phyloP scores from a whole-genome alignment of 2,113 vertebrate species.

The Ictalurus furcatus region DNA sequence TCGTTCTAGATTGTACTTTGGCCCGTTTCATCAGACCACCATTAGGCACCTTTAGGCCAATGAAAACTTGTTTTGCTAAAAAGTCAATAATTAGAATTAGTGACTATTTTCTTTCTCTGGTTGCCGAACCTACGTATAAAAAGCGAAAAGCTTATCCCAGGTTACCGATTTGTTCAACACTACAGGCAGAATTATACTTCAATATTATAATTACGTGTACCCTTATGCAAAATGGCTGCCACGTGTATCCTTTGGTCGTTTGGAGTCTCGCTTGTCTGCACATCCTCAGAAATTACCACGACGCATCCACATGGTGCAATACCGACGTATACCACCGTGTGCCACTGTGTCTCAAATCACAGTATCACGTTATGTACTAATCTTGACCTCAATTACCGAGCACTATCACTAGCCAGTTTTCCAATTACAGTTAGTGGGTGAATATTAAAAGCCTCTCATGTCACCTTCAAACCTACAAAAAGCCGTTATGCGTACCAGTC shows the following conservation, averaged over 20 bases:
- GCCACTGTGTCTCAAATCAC: neutral
- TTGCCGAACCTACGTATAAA: neutral
- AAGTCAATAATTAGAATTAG: neutral
- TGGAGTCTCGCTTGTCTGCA: neutral
- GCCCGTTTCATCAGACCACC: neutral
- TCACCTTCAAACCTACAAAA: neutral
- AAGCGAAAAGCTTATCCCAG: neutral
- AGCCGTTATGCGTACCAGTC: neutral
- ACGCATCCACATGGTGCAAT: neutral
- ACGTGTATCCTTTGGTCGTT: neutral
- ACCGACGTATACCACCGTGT: neutral
- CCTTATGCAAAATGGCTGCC: neutral
- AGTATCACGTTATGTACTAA: neutral
- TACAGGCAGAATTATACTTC: neutral
- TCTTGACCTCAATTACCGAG: neutral
- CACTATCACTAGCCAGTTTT: neutral
- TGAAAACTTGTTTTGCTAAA: neutral
- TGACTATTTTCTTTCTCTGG: neutral
- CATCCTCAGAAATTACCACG: neutral
- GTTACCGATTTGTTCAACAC: neutral
- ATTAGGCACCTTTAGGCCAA: neutral
- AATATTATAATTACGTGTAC: neutral
- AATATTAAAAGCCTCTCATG: neutral
- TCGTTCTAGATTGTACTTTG: neutral
- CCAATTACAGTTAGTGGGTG: no score